A percentile compares a stretch with the other conserved stretches of the same genome.
Conservation (phyloP, 2,797 vertebrate species). For the Coregonus suidteri region DNA sequence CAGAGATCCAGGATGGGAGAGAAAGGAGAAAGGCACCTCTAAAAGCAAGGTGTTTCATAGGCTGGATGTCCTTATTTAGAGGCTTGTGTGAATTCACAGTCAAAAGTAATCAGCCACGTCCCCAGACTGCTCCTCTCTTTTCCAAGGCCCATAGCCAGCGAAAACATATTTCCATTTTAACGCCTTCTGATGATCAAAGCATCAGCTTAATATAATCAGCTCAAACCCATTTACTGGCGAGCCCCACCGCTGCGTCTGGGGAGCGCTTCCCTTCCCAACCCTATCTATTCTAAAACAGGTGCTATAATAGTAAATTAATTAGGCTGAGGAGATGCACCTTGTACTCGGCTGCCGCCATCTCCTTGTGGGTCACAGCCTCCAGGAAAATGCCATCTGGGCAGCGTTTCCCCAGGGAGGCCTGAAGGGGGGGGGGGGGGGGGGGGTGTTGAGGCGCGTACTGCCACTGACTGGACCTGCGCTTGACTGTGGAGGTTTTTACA, state of each 20-base stretch:
- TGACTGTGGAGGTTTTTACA: slow-evolving; percentile 89
- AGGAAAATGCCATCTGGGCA: slow-evolving; percentile 97
- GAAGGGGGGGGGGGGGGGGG: slow-evolving; percentile 64
- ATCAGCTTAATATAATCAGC: slow-evolving; percentile 98
- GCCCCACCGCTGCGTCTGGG: slow-evolving; percentile 75
- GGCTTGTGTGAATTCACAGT: slow-evolving; percentile 41
- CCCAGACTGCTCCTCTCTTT: neutral
- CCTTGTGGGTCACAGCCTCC: slow-evolving; percentile 82
- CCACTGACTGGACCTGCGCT: slow-evolving; percentile 76
- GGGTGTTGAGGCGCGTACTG: neutral
- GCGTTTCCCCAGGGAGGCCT: slow-evolving; percentile 83
- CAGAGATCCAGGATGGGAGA: neutral
- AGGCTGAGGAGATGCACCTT: slow-evolving; percentile 96
- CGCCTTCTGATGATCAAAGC: slow-evolving; percentile 97
- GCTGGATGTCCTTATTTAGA: slow-evolving; percentile 29
- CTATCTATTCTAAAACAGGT: slow-evolving; percentile 99
- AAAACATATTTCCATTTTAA: slow-evolving; percentile 98
- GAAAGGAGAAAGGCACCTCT: slow-evolving; percentile 16
- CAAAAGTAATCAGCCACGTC: slow-evolving; percentile 44
- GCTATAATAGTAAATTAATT: slow-evolving; percentile 99
- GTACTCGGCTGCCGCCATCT: slow-evolving; percentile 89
- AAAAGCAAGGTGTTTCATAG: slow-evolving; percentile 29
- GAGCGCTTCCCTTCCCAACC: slow-evolving; percentile 81
- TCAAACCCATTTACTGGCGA: slow-evolving; percentile 90
- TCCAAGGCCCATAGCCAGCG: slow-evolving; percentile 77